These are phyloP conservation scores for Malacoctenus gilli DNA, from an alignment of 2,797 vertebrate species.

Conservation along the genomic window DNA sequence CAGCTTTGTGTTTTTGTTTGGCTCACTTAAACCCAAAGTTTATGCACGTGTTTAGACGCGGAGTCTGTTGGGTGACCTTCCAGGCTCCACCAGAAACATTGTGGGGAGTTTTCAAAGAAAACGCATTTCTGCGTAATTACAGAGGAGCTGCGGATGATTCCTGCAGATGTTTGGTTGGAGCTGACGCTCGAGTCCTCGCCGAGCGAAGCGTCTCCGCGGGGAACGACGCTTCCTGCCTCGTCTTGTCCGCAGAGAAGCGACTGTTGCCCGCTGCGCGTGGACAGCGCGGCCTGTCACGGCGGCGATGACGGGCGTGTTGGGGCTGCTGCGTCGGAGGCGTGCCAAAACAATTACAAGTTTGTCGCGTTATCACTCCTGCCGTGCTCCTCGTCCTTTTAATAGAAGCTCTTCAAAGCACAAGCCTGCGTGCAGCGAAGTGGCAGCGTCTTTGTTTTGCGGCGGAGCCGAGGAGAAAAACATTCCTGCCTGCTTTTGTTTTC, in stretches of 20 bases:
- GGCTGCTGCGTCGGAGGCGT: slow-evolving; percentile 18
- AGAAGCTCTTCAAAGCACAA: neutral
- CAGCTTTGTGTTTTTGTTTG: slow-evolving; percentile 16
- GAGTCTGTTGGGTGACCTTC: neutral
- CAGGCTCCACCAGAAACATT: neutral
- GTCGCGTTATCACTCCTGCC: slow-evolving; percentile 25
- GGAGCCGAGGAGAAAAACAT: neutral
- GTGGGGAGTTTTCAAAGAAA: neutral
- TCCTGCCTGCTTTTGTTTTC: slow-evolving; percentile 39
- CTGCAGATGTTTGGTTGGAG: neutral
- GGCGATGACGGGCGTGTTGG: slow-evolving; percentile 34
- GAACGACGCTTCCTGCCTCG: slow-evolving; percentile 47
- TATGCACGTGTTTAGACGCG: neutral
- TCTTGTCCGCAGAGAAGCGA: slow-evolving; percentile 29
- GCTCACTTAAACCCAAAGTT: neutral
- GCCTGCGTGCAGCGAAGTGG: slow-evolving; percentile 1
- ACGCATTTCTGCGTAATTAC: neutral
- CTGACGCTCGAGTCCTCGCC: neutral
- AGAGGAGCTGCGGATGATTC: neutral
- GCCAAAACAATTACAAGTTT: slow-evolving; percentile 45
- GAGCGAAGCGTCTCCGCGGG: slow-evolving; percentile 16
- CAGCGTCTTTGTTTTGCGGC: slow-evolving; percentile 34
- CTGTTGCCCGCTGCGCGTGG: slow-evolving; percentile 8
- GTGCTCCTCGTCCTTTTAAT: slow-evolving; percentile 1
- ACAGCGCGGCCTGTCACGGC: slow-evolving; percentile 20